Conservation (phyloP, 2,113 vertebrate species). For the Daphoenositta chrysoptera region DNA sequence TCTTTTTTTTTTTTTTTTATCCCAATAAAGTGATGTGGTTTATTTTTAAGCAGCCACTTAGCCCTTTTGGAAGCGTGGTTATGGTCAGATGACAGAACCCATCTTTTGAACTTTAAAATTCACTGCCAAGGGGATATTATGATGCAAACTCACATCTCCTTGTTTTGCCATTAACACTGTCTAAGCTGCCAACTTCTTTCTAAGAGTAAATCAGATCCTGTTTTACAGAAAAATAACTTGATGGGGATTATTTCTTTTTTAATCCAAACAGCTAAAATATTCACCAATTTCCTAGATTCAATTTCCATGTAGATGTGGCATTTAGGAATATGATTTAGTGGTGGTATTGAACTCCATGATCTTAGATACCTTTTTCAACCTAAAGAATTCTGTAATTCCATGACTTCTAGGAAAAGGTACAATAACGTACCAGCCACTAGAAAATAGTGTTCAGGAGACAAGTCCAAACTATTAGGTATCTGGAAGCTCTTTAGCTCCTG, state of each 20-base stretch:
- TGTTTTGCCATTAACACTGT: neutral
- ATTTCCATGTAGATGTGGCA: neutral
- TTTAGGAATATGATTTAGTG: neutral
- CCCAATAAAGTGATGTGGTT: neutral
- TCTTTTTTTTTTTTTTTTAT: too few relatives aligned
- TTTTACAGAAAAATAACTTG: neutral
- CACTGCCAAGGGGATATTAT: neutral
- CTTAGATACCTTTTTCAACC: neutral
- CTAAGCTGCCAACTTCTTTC: neutral
- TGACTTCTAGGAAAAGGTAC: neutral
- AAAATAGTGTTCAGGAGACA: neutral
- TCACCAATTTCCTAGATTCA: neutral
- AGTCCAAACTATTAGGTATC: neutral
- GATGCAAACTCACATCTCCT: neutral
- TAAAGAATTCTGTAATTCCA: neutral
- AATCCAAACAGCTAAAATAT: neutral
- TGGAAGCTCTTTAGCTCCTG: neutral
- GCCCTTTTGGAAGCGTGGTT: neutral
- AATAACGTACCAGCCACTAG: neutral
- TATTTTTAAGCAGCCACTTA: neutral
- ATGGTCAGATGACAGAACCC: neutral
- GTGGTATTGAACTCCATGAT: neutral
- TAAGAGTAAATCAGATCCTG: neutral
- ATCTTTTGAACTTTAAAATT: neutral
- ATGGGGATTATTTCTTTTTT: neutral